These are phyloP conservation scores for Steinernema hermaphroditum DNA, from an alignment of 2,888 invertebrate species.

Conservation along the genomic window DNA sequence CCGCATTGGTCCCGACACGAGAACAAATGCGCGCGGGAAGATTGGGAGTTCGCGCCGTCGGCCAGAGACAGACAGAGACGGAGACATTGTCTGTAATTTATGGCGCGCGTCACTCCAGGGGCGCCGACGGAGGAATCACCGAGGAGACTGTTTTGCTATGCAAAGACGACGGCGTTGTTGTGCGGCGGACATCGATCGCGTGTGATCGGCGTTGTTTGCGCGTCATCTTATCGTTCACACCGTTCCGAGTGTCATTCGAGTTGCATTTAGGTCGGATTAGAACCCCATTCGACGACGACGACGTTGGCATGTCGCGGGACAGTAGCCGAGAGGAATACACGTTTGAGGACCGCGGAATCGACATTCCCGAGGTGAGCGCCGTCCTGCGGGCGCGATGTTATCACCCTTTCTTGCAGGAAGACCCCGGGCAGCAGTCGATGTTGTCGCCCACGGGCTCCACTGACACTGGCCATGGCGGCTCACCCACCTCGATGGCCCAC, in stretches of 20 bases:
- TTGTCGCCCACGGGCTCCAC: slow-evolving; percentile 4
- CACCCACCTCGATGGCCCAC: not conserved
- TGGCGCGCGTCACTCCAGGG: not conserved
- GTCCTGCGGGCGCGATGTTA: not conserved
- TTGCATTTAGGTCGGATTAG: not conserved
- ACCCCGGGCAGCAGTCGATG: not conserved
- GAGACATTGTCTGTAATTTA: not conserved
- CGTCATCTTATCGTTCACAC: not conserved
- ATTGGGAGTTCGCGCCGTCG: not conserved
- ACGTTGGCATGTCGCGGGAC: not conserved
- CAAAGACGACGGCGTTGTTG: too few relatives aligned
- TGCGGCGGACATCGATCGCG: too few relatives aligned
- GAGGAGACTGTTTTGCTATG: too few relatives aligned
- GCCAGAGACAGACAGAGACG: not conserved
- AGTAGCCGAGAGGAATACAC: not conserved
- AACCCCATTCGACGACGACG: too few relatives aligned
- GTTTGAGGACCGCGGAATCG: not conserved
- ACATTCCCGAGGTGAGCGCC: not conserved
- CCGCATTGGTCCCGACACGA: not conserved
- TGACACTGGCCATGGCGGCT: not conserved
- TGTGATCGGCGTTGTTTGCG: not conserved
- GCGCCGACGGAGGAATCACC: not conserved
- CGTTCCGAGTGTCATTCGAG: not conserved
- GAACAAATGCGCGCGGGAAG: not conserved
- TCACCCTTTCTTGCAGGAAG: not conserved